phyloP scores from a whole-genome alignment of 1,140 invertebrate genomes.

The Samia ricini region DNA sequence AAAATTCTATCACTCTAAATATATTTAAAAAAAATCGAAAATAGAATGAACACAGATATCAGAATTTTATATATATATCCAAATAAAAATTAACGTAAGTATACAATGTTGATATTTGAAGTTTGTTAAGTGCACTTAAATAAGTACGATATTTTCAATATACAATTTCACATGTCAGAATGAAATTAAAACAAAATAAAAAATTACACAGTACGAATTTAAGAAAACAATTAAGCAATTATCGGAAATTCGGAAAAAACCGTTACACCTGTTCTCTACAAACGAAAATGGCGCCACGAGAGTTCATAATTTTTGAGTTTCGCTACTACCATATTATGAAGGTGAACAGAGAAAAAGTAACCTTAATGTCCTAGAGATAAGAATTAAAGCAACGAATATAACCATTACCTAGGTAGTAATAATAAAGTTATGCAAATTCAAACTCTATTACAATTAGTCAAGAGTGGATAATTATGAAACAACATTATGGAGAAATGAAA shows the following conservation, averaged over 20 bases:
- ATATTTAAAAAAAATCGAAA: too few relatives aligned
- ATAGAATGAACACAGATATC: too few relatives aligned
- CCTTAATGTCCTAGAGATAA: neutral
- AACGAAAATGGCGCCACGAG: conserved; percentile 3
- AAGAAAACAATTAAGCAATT: conserved; percentile 8
- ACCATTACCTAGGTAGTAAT: neutral
- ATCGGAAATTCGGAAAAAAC: neutral
- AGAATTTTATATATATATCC: too few relatives aligned
- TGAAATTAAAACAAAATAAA: neutral
- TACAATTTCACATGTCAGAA: conserved; percentile 5
- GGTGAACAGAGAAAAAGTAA: neutral
- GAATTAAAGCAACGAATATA: neutral
- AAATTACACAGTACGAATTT: neutral
- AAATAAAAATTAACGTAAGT: neutral
- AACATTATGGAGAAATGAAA: neutral
- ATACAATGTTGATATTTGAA: neutral
- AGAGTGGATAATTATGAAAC: neutral
- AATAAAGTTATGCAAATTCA: neutral
- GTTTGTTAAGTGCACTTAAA: neutral
- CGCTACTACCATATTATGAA: neutral
- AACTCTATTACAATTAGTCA: neutral
- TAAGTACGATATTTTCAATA: neutral
- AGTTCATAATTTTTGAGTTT: neutral
- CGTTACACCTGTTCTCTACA: conserved; percentile 1
- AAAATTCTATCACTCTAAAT: too few relatives aligned